Base-by-base conservation (phyloP, 2,797 vertebrate species). In the Trachops cirrhosus region DNA sequence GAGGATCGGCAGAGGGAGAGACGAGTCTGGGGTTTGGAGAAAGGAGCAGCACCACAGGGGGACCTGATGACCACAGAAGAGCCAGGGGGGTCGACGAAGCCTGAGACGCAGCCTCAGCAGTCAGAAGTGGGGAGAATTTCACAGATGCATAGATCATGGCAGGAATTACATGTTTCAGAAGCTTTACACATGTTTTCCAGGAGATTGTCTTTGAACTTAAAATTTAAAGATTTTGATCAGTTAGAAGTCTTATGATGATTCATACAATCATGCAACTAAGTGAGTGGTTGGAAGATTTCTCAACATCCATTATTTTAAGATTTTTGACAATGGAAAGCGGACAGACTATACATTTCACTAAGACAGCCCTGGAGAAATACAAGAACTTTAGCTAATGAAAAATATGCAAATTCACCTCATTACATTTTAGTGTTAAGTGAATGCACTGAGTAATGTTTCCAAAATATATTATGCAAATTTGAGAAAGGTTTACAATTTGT, bases 341-440 rank as follows among this genome's bases (percentile, higher is more conserved):
- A 54, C 59, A 68, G n/a, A 90, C 48, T 52, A 89, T 95, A 96
- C 46, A 71, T 74, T 96, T 86, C 68, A 96, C 88, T 83, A 97
- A 97, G 84, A 97, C 91, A 97, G 95, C 1, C 1, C 96, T 7
- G 0, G 96, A 98, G 85, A 98, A 98, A 98, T 95, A 92, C 0
- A 12, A 91, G 67, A 97, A 97, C 70, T 95, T 95, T 92, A 97
- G 85, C 92, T 98, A 98, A 98, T 98, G 97, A 97, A 98, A 98
- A 98, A 98, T 97, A 98, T 98, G 97, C 85, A 98, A 98, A 98
- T 98, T 80, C 0, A 19, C 37, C 90, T 93, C 91, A 93, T 98
- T 98, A 93, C 64, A 79, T 95, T 96, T 96, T 97, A 97, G 73
- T 89, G 86, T 96, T 96, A 98, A 97, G 71, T 95, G 92, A 94